phyloP scores from a whole-genome alignment of 2,113 vertebrate species.

The Myotis davidii region DNA sequence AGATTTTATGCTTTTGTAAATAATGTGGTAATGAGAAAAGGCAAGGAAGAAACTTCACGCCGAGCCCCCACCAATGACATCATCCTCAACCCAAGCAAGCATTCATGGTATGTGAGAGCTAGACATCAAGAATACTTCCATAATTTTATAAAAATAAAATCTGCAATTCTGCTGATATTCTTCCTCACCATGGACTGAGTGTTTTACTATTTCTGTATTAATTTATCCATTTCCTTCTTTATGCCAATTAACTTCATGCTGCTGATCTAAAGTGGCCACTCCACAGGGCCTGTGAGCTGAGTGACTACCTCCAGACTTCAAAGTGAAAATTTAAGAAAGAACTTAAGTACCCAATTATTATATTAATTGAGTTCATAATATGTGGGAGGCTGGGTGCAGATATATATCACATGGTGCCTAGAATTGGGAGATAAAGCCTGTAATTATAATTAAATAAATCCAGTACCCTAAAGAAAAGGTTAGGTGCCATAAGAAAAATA shows the following conservation, averaged over 20 bases:
- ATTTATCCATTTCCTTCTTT: background rate
- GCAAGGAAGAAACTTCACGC: background rate
- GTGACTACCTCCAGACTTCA: background rate
- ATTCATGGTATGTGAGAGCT: background rate
- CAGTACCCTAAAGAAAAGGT: background rate
- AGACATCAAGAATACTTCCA: background rate
- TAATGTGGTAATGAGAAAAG: background rate
- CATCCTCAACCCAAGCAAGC: background rate
- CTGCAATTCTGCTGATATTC: background rate
- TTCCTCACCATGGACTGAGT: background rate
- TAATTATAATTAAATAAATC: background rate
- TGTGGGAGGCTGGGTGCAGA: background rate
- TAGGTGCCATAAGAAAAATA: background rate
- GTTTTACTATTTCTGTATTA: background rate
- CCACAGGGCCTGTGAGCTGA: background rate
- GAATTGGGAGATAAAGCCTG: background rate
- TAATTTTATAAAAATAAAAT: conserved; percentile 15
- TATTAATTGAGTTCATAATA: background rate
- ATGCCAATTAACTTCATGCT: background rate
- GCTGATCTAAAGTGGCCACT: background rate
- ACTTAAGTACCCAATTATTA: background rate
- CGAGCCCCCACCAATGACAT: background rate
- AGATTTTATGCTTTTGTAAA: background rate
- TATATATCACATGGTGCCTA: background rate
- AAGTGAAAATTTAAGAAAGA: background rate